phyloP scores from a whole-genome alignment of 2,888 invertebrate genomes.

The Nebria salina region DNA sequence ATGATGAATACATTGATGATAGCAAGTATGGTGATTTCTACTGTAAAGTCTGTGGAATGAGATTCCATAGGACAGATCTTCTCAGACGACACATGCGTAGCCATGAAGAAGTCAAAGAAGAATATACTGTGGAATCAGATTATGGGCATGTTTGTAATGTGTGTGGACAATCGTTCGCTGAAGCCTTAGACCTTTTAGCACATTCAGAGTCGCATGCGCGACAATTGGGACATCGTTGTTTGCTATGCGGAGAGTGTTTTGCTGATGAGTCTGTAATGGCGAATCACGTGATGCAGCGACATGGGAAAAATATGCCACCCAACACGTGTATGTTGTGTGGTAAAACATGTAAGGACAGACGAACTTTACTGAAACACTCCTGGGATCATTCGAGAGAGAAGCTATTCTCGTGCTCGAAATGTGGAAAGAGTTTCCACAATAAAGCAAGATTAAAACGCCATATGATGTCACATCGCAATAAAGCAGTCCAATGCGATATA shows the following conservation, averaged over 20 bases:
- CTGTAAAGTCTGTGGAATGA: constrained; percentile 81
- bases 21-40: constrained; percentile 69
- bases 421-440: constrained; percentile 77
- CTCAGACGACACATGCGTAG: constrained; percentile 72
- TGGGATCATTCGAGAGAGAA: constrained; percentile 74
- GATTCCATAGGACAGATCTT: constrained; percentile 81
- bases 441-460: constrained; percentile 73
- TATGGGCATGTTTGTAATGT: constrained; percentile 78
- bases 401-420: constrained; percentile 71
- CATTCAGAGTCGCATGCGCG: constrained; percentile 83
- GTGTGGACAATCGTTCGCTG: constrained; percentile 81
- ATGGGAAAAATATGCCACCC: constrained; percentile 70
- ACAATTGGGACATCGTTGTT: constrained; percentile 68
- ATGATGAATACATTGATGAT: constrained; percentile 68
- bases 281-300: constrained; percentile 70
- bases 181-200: constrained; percentile 79
- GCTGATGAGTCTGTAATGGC: constrained; percentile 72
- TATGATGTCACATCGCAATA: constrained; percentile 77
- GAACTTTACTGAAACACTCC: constrained; percentile 74
- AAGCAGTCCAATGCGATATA: constrained; percentile 74
- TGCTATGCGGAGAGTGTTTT: constrained; percentile 73
- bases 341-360: constrained; percentile 74
- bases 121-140: constrained; percentile 61
- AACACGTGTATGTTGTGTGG: constrained; percentile 75
- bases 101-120: constrained; percentile 59